These are phyloP conservation scores for rat (Rattus norvegicus) DNA, from an alignment of 2,113 vertebrate genomes.

Conservation along the genomic window DNA sequence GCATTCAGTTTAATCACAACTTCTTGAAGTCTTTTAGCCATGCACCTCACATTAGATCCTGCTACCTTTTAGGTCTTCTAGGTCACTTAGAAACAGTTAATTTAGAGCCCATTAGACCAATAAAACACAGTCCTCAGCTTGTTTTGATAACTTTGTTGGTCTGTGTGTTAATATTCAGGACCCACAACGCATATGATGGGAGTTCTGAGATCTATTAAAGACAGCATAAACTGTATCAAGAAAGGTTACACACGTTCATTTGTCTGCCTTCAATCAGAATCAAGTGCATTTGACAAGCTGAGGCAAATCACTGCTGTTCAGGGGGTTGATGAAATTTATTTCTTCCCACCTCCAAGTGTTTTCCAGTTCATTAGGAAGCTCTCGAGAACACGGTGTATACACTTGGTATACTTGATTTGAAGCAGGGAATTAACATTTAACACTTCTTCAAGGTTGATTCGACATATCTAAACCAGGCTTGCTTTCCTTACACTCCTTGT, in stretches of 20 bases:
- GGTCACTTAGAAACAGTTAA: slow-evolving; percentile 21
- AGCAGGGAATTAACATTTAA: slow-evolving; percentile 60
- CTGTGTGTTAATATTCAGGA: neutral
- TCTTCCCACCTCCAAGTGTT: slow-evolving; percentile 73
- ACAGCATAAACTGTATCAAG: slow-evolving; percentile 76
- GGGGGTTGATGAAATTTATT: slow-evolving; percentile 87
- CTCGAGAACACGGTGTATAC: slow-evolving; percentile 75
- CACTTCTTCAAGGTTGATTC: slow-evolving; percentile 60
- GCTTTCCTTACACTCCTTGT: neutral
- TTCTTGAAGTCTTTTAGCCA: neutral
- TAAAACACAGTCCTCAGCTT: neutral
- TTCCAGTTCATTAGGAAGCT: slow-evolving; percentile 81
- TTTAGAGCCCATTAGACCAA: neutral
- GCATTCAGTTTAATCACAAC: neutral
- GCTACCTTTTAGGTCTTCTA: neutral
- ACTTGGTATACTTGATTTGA: slow-evolving; percentile 61
- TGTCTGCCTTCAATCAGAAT: slow-evolving; percentile 86
- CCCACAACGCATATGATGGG: neutral
- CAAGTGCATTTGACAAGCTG: slow-evolving; percentile 84
- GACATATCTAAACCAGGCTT: slow-evolving; percentile 41
- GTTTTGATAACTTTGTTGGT: neutral
- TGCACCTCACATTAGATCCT: neutral
- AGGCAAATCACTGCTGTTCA: slow-evolving; percentile 84
- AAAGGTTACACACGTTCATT: slow-evolving; percentile 80
- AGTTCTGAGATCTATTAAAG: slow-evolving; percentile 47